These are phyloP conservation scores for Zaprionus lineosus DNA, from an alignment of 2,888 invertebrate species.

Conservation along the genomic window DNA sequence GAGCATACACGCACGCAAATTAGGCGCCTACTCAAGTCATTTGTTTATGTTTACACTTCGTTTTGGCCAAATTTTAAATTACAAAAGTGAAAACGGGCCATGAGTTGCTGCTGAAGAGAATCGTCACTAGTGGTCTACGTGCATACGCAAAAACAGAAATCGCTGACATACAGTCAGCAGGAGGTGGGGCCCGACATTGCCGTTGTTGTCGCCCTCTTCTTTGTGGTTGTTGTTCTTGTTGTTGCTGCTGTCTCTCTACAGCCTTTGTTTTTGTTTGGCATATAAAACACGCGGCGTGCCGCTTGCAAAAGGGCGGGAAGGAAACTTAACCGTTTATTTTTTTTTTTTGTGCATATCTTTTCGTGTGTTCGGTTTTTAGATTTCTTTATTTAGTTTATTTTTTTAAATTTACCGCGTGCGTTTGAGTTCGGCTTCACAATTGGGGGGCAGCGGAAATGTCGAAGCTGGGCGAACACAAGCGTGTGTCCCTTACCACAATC, in stretches of 20 bases:
- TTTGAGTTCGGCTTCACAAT: slow-evolving; percentile 45
- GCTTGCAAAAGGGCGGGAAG: slow-evolving; percentile 69
- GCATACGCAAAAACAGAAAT: slow-evolving; percentile 61
- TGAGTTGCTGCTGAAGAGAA: slow-evolving; percentile 30
- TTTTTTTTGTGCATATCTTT: too few species aligned
- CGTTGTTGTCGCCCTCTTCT: slow-evolving; percentile 7
- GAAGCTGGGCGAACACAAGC: slow-evolving; percentile 75
- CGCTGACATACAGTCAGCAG: slow-evolving; percentile 34
- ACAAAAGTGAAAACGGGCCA: slow-evolving; percentile 61
- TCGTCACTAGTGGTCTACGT: slow-evolving; percentile 67
- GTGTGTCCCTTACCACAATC: slow-evolving; percentile 80
- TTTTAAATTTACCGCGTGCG: slow-evolving; percentile 13
- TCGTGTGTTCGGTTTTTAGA: not conserved
- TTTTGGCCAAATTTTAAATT: slow-evolving; percentile 30
- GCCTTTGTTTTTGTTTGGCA: slow-evolving; percentile 64
- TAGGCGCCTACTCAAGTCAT: slow-evolving; percentile 18
- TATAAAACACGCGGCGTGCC: slow-evolving; percentile 58
- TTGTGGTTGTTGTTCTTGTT: slow-evolving; percentile 2
- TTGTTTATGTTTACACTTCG: slow-evolving; percentile 56
- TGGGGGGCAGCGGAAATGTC: slow-evolving; percentile 65
- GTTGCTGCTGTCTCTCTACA: slow-evolving; percentile 9
- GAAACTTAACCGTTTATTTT: slow-evolving; percentile 26
- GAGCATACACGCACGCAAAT: slow-evolving; percentile 18
- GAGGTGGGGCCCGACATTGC: slow-evolving; percentile 51
- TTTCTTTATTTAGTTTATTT: not conserved